Evolutionary conservation across 2,113 vertebrate species (phyloP), one percentile per base, ranked within the genome.

Genomic region (Corythornis cristatus): DNA sequence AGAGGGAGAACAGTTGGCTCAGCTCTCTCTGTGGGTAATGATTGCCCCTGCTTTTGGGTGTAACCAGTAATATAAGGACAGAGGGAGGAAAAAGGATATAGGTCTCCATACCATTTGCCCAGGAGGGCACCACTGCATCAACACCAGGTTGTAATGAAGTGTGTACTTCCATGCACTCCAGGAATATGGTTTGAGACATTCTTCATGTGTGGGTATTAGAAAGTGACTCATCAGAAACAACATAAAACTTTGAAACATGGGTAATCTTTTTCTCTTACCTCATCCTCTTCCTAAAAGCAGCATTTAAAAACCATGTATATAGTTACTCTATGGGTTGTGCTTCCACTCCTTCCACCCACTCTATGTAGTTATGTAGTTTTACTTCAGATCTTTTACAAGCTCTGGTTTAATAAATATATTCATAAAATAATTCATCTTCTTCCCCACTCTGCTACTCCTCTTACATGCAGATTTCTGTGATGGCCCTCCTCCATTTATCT

Each of bases 381-480:
- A 82, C 25, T 43, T 75, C 48, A 81, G 57, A 8, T 84, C 21
- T 74, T 78, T 81, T 37, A 53, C 67, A 84, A 86, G 28, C 29
- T 93, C 60, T 88, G 20, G 4, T 67, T 80, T 74, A 88, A 88
- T 62, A 94, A 96, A 91, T 51, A 66, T 10, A 65, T 76, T 58
- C 25, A 85, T 40, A 73, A 83, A 78, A 79, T 37, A 79, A 82
- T 57, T 67, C 14, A 53, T 50, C 19, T 57, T 86, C 58, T 82
- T 83, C 58, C 33, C 31, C 75, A 13, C 28, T 84, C 25, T 77
- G 16, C 15, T 74, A 5, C 53, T 74, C 50, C n/a, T 92, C 48
- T 67, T 74, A 56, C 1, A 2, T 65, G 35, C 29, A 67, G 12
- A 61, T 92, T 50, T 81, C 46, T 83, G 11, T 65, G n/a, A 68